These are phyloP conservation scores for Zele albiditarsus DNA, from an alignment of 2,888 invertebrate genomes.

Conservation along the genomic window DNA sequence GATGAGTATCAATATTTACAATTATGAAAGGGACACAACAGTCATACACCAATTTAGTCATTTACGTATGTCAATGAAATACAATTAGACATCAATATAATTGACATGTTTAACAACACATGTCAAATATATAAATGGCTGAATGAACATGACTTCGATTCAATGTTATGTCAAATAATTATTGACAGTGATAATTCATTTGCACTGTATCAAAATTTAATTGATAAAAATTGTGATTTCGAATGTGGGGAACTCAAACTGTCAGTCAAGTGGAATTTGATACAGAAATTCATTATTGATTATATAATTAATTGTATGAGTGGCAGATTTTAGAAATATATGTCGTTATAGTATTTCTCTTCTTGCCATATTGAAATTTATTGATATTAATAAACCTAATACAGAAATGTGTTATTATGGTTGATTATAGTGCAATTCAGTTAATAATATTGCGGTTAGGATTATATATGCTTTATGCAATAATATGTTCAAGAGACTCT, in stretches of 20 bases:
- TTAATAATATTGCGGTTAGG: too few relatives aligned
- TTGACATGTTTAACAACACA: slow-evolving; percentile 2
- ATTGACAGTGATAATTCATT: neutral
- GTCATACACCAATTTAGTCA: neutral
- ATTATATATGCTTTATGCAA: too few relatives aligned
- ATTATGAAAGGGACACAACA: neutral
- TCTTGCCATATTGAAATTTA: too few relatives aligned
- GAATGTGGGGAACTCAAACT: neutral
- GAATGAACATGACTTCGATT: neutral
- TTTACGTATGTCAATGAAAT: neutral
- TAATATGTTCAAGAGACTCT: too few relatives aligned
- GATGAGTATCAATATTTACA: neutral
- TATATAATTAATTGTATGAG: neutral
- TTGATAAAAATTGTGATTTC: neutral
- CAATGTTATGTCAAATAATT: neutral
- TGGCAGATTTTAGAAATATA: too few relatives aligned
- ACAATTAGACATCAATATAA: neutral
- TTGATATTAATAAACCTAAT: too few relatives aligned
- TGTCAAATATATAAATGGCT: neutral
- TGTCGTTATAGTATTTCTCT: too few relatives aligned
- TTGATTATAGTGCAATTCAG: too few relatives aligned
- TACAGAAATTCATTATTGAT: neutral
- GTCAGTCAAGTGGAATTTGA: neutral
- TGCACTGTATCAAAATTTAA: too few relatives aligned
- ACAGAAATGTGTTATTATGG: too few relatives aligned